phyloP scores from a whole-genome alignment of 2,113 vertebrate genomes.

The Circaetus cinerascens region DNA sequence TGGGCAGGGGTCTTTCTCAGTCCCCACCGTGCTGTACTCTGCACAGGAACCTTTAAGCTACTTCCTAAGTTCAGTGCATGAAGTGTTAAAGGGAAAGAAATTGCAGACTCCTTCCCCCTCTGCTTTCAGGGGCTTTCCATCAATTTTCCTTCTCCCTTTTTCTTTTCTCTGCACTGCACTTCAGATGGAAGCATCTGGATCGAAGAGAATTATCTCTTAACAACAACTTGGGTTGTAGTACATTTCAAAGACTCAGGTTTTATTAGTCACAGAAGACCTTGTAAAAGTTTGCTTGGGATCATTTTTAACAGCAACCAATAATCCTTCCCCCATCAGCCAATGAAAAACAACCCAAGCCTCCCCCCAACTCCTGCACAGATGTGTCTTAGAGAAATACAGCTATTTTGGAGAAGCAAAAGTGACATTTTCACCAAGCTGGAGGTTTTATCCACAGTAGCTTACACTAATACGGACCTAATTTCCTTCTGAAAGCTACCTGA shows the following conservation, averaged over 20 bases:
- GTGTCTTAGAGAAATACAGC: not conserved
- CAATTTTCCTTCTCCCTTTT: not conserved
- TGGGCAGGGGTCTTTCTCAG: not conserved
- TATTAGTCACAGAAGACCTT: constrained; percentile 57
- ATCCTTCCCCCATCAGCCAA: constrained; percentile 29
- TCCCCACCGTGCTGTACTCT: not conserved
- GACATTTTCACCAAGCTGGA: not conserved
- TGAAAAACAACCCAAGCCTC: not conserved
- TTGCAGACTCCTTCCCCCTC: not conserved
- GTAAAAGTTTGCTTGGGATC: constrained; percentile 59
- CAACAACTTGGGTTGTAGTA: constrained; percentile 33
- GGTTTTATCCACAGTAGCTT: constrained; percentile 6
- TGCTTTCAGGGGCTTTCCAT: not conserved
- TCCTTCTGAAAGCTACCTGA: constrained; percentile 17
- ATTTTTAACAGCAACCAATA: constrained; percentile 54
- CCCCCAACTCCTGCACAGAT: not conserved
- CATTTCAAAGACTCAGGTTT: constrained; percentile 49
- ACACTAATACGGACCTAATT: not conserved
- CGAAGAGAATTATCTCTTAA: constrained; percentile 54
- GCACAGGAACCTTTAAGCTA: not conserved
- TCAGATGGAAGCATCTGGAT: constrained; percentile 51
- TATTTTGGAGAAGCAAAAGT: not conserved
- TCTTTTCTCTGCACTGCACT: not conserved
- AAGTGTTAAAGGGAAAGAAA: not conserved
- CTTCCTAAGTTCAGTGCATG: not conserved